These are phyloP conservation scores for Sebastes glaucus DNA, from an alignment of 2,797 vertebrate genomes.

Conservation along the genomic window DNA sequence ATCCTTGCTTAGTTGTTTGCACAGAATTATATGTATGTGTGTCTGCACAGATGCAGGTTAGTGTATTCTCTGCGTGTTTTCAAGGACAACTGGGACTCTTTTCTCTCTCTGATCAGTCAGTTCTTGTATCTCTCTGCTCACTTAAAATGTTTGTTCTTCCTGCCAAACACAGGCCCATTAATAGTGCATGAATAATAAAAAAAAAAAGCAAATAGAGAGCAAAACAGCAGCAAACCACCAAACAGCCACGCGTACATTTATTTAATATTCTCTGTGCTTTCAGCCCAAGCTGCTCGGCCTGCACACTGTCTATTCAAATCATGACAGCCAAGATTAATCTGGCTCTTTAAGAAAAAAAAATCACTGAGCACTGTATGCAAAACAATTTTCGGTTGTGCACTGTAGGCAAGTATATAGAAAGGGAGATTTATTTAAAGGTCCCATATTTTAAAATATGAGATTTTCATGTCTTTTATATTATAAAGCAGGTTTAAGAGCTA, in stretches of 20 bases:
- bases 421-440: neutral
- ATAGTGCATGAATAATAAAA: constrained; percentile 65
- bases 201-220: constrained; percentile 54
- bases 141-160: constrained; percentile 75
- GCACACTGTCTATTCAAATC: constrained; percentile 56
- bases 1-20: constrained; percentile 6
- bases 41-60: constrained; percentile 6
- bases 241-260: constrained; percentile 50
- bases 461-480: neutral
- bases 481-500: neutral
- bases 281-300: constrained; percentile 53
- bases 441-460: neutral
- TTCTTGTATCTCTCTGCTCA: constrained; percentile 52
- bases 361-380: constrained; percentile 49
- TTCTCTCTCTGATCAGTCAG: constrained; percentile 57
- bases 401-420: neutral
- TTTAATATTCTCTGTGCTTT: constrained; percentile 75
- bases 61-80: constrained; percentile 30
- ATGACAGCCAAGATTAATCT: constrained; percentile 70
- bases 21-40: neutral
- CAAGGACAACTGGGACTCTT: constrained; percentile 38
- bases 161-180: constrained; percentile 66
- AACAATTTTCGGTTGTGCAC: constrained; percentile 30
- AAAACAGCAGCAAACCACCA: constrained; percentile 59
- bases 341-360: constrained; percentile 51